Evolutionary conservation across 1,140 invertebrate species (phyloP).

Genomic region (Anthonomus grandis): DNA sequence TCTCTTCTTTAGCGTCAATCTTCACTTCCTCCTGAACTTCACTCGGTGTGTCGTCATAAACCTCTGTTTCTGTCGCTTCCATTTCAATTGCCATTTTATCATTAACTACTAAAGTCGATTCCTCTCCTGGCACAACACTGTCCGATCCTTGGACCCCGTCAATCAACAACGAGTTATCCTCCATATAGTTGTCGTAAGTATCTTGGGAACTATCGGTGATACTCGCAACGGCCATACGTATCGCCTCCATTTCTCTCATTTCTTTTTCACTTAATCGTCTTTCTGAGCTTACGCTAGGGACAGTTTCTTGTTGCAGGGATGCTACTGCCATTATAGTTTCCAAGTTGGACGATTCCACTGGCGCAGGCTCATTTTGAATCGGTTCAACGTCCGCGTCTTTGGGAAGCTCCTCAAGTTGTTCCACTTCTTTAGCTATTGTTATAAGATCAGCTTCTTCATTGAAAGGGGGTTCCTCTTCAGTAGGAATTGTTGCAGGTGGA

Average conservation of each 20-base stretch:
- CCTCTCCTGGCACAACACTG: slow-evolving; percentile 1
- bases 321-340: slow-evolving; percentile 33
- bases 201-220: slow-evolving; percentile 28
- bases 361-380: background rate
- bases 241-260: slow-evolving; percentile 30
- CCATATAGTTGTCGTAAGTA: slow-evolving; percentile 19
- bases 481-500: background rate
- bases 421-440: slow-evolving; percentile 9
- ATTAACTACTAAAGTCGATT: too few relatives aligned
- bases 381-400: background rate
- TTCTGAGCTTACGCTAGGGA: slow-evolving; percentile 2
- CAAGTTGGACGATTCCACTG: slow-evolving; percentile 20
- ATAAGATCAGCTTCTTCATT: slow-evolving; percentile 12
- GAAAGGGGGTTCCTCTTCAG: background rate
- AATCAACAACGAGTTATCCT: background rate
- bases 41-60: background rate
- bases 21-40: background rate
- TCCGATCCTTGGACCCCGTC: background rate
- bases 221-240: slow-evolving; percentile 28
- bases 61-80: background rate
- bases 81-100: background rate
- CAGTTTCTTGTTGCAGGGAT: slow-evolving; percentile 24
- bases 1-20: background rate
- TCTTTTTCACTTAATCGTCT: slow-evolving; percentile 26
- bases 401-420: background rate